Evolutionary conservation across 2,888 invertebrate species (phyloP), one percentile per base, ranked within the genome.

Genomic region (Drosophila incognita): DNA sequence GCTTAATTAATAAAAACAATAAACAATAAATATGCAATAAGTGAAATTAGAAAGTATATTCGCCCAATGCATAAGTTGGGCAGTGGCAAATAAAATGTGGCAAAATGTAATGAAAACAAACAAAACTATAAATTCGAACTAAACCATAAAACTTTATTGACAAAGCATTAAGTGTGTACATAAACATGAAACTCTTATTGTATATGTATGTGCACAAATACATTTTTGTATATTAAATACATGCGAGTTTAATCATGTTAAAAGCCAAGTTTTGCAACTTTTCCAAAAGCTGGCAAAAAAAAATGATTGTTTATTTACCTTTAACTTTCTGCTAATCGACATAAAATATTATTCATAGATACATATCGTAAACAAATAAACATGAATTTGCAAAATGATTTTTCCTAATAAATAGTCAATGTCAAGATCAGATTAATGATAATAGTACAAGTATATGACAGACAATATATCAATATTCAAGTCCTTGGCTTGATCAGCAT

Each of bases 91-190:
- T 86, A 84, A 84, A 89, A 81, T 71, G 57, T 71, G 58, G 58
- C 65, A 75, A 80, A 78, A 72, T 58, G 67, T 89, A 87, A 90
- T 87, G 90, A 85, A 87, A 87, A 87, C 87, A 87, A 87, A 87
- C 87, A 87, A 79, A 90, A 88, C 91, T 76, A 87, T 87, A 90
- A 90, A 87, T 90, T 84, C 68, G 66, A 65, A 46, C 63, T 59
- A 57, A 71, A 63, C 74, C 79, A 79, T 83, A 86, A 82, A 90
- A 90, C 69, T 74, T 80, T 72, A 90, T 87, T 82, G 90, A 65
- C 73, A 74, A 54, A 76, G 57, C 83, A 82, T 82, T 83, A 85
- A 85, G 66, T 60, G 60, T 49, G 69, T 38, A 79, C 61, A 86
- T 78, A 87, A 78, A 83, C 73, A 81, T 56, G 56, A 72, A 76